These are phyloP conservation scores for Hydrotaea cyrtoneurina DNA, from an alignment of 2,888 invertebrate species.

Conservation along the genomic window DNA sequence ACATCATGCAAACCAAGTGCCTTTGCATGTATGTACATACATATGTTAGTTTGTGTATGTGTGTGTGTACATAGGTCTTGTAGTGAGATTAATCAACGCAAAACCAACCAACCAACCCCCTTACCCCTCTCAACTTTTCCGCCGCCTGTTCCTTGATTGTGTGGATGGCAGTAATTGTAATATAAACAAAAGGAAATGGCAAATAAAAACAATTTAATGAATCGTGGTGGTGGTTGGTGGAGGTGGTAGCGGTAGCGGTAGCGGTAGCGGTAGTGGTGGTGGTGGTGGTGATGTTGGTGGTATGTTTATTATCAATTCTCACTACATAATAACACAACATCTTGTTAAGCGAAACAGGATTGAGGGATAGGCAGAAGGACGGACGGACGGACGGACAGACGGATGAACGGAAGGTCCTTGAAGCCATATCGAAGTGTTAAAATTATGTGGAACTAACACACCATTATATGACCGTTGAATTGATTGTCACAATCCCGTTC, in stretches of 20 bases:
- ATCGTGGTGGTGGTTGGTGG: neutral
- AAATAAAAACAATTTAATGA: constrained; percentile 42
- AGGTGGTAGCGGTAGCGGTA: neutral
- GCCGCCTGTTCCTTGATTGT: constrained; percentile 28
- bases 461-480: constrained; percentile 27
- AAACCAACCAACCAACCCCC: constrained; percentile 18
- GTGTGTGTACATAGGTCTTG: constrained; percentile 6
- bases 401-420: too few species aligned
- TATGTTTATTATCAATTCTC: constrained; percentile 39
- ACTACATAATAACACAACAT: constrained; percentile 53
- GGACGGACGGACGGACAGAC: neutral
- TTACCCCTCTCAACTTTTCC: neutral
- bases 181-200: constrained; percentile 29
- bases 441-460: constrained; percentile 30
- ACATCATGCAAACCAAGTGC: too few species aligned
- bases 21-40: neutral
- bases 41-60: neutral
- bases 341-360: constrained; percentile 1
- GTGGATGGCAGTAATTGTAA: constrained; percentile 24
- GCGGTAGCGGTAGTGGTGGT: neutral
- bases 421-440: constrained; percentile 23
- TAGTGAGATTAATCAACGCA: constrained; percentile 30
- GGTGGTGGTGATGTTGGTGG: neutral
- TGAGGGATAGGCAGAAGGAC: neutral
- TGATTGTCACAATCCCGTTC: neutral